Conservation (phyloP, 2,888 invertebrate species). For the Standfussiana lucernea region DNA sequence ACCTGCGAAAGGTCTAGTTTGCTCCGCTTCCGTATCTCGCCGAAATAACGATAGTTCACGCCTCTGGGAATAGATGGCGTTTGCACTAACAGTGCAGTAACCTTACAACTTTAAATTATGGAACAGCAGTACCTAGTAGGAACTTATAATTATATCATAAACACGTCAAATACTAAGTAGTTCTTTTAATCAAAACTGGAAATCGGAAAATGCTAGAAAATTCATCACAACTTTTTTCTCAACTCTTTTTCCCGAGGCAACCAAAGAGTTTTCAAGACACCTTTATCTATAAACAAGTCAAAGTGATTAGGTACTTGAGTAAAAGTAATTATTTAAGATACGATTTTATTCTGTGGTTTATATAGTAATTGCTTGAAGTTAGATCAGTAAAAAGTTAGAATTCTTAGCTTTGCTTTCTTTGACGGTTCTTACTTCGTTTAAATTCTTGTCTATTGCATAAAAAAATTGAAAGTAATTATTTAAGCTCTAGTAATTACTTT, state of each 20-base stretch:
- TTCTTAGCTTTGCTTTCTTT: too few relatives aligned
- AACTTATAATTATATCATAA: not conserved
- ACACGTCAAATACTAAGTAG: not conserved
- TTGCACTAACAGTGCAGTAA: not conserved
- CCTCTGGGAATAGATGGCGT: slow-evolving; percentile 50
- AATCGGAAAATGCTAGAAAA: not conserved
- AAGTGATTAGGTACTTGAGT: too few relatives aligned
- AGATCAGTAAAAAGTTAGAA: too few relatives aligned
- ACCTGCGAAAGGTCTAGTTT: not conserved
- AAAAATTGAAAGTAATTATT: too few relatives aligned
- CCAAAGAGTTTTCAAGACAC: not conserved
- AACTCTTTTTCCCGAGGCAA: not conserved
- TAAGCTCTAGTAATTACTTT: too few relatives aligned
- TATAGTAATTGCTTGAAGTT: too few relatives aligned
- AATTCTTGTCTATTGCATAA: too few relatives aligned
- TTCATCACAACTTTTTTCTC: not conserved
- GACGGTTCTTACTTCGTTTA: too few relatives aligned
- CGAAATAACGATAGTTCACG: slow-evolving; percentile 41
- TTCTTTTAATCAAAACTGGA: not conserved
- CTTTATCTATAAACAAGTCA: too few relatives aligned
- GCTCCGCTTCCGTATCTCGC: slow-evolving; percentile 13
- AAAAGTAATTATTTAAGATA: too few relatives aligned
- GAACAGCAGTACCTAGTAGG: not conserved
- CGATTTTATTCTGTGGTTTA: too few relatives aligned
- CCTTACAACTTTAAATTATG: not conserved